Base-by-base conservation (phyloP, 2,888 invertebrate species). In the Sialis lutaria region DNA sequence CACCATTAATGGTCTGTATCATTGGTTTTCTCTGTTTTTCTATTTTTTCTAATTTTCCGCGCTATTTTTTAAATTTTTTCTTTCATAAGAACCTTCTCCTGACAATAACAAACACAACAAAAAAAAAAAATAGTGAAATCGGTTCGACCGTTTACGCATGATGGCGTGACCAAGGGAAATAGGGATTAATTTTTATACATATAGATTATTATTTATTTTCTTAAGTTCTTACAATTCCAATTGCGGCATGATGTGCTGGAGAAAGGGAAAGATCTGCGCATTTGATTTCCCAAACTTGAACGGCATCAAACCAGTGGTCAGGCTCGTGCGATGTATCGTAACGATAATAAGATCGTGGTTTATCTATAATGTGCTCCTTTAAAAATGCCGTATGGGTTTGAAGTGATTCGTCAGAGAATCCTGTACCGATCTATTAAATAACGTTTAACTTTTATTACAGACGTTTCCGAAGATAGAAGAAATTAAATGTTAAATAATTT, bases 201-300 rank as follows among this genome's bases (percentile, higher is more conserved):
- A 35, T 35, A n/a, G 9, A 34, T n/a, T n/a, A n/a, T n/a, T n/a
- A n/a, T n/a, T n/a, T n/a, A n/a, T n/a, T n/a, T n/a, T n/a, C n/a
- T n/a, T 8, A 50, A 34, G 48, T 47, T 64, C 74, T 68, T 62
- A 83, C 86, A 58, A 89, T 79, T 44, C 89, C 90, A 42, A 77
- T 64, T 0, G 85, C 97, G 44, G 97, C 97, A 60, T 74, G 76
- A 65, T 98, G 93, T 44, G 85, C 80, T 10, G 98, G 96, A 33
- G 96, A 97, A 43, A 98, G 74, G 6, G 96, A 96, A 49, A 98
- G 74, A 73, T 98, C 97, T 0, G 97, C 97, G 64, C 93, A 92
- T 63, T 95, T 92, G 47, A 96, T 78, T 72, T 96, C 96, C 92
- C 93, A 95, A 48, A 98, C 93, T 64, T 82, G 75, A 10, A 77